Evolutionary conservation across 2,797 vertebrate genomes (phyloP), one percentile per base, ranked within the genome.

Genomic region (Falco berigora): DNA sequence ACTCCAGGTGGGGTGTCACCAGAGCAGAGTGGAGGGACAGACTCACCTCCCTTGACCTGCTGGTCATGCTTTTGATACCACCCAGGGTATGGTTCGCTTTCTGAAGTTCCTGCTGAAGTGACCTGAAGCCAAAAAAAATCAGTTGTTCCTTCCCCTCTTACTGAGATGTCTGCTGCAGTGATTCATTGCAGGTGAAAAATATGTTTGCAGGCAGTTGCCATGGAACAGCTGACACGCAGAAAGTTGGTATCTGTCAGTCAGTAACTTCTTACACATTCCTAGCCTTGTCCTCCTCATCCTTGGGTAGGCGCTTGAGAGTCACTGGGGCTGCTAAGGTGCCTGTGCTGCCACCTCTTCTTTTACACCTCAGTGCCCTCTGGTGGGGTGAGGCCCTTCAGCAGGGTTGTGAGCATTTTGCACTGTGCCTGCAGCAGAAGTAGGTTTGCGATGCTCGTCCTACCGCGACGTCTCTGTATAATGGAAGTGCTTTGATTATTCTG

Each of bases 361-460:
- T 94, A 53, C 58, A 90, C 80, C 93, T 93, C 93, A 96, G 92
- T 97, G 95, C 95, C 96, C 91, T 95, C 94, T 97, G 93, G 36
- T 95, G 95, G 94, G 90, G 23, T 73, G 71, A 96, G 56, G 53
- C 69, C 73, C 79, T 86, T 44, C 90, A 91, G 75, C 58, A 2
- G 0, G 10, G 14, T 16, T 91, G 42, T 63, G 71, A 84, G 59
- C 5, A 0, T 56, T 85, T 75, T 62, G 17, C 4, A 2, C 38
- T 32, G 8, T 84, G 62, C 36, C 38, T 75, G 59, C 76, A 66
- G 62, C 20, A 93, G 18, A 61, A 61, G 34, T 49, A 24, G 62
- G 22, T 91, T 89, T 81, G 69, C 0, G 0, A 12, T 74, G 52
- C 38, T 96, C 11, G 14, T 61, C 62, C 46, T 72, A 11, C 66